Evolutionary conservation across 2,113 vertebrate species (phyloP), one percentile per base, ranked within the genome.

Genomic region (Eupsittula cactorum): DNA sequence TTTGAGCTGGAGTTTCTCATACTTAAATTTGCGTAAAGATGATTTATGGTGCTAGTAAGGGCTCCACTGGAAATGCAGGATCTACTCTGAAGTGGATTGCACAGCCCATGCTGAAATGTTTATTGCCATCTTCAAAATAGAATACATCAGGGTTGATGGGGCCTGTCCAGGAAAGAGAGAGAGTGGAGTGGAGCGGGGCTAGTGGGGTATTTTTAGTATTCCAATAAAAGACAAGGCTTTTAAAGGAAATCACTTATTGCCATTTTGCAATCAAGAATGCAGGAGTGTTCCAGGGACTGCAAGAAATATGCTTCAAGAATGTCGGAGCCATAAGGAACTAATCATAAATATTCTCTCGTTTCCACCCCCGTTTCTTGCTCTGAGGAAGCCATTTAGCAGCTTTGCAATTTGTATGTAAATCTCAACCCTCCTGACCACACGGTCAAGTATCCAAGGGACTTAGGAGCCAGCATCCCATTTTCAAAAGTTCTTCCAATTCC

Each of bases 191-290:
- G 64, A 79, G 57, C 74, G 90, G 92, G 94, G 81, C 93, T 93
- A 13, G 55, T 37, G 81, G 91, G 75, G 87, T 97, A 96, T 96
- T 97, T 97, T 97, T 97, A 96, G 95, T 90, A 93, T 94, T 96
- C 93, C 86, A 97, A 94, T 96, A 97, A 95, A 94, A 97, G 87
- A 81, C 82, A 29, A 59, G 89, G 83, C 90, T 96, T 97, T 96
- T 85, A 96, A 95, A 96, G 96, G 95, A 96, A 97, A 96, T 97
- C 90, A 70, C 92, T 94, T 97, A 96, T 88, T 97, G 95, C 92
- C 95, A 94, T 95, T 90, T 95, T 95, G 86, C 95, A 95, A 97
- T 96, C 96, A 97, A 95, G 95, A 97, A 97, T 96, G 93, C 94
- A 93, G 91, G 95, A 97, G 93, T 84, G 95, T 97, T 97, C 97